Evolutionary conservation across 2,797 vertebrate species (phyloP), one percentile per base, ranked within the genome.

Genomic region (Holocentrus rufus): DNA sequence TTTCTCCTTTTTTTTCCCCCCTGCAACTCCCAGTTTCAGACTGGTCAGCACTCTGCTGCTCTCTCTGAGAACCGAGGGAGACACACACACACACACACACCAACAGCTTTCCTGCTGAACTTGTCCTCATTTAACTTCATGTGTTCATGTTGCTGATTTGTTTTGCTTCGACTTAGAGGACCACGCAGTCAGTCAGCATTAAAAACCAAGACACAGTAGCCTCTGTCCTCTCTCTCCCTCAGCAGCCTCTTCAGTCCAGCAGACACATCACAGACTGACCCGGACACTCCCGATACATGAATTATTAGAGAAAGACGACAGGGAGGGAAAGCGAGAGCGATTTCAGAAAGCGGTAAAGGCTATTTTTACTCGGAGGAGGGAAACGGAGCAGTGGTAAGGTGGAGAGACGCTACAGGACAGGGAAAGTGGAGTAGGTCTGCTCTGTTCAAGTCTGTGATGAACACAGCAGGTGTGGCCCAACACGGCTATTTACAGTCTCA

Each of bases 151-250:
- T 47, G 79, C 72, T 42, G 70, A 80, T 72, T 68, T 68, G 62
- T 81, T 87, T 76, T 72, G 68, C 87, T 81, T 81, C 31, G 34
- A 68, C 77, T 80, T 79, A 74, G 81, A 80, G 80, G 55, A 80
- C 72, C 88, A 83, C 81, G 60, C 60, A 63, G 68, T 75, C 82
- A 65, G 77, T 90, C 86, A 86, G 86, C 88, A 86, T 73, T 85
- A 83, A 82, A 81, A 27, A 86, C 55, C 63, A 22, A 7, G 44
- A 73, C 66, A 74, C 69, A 14, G 66, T 70, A 80, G 66, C 76
- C 80, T 88, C 67, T 70, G 69, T 77, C 39, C 57, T 65, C 49
- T 72, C 49, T 72, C 44, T 72, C 66, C 25, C 62, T 83, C 76
- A 72, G 85, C 76, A 82, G 74, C 75, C 74, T 52, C 69, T 17